phyloP scores from a whole-genome alignment of 2,888 invertebrate genomes.

The Nasonovia ribisnigri region DNA sequence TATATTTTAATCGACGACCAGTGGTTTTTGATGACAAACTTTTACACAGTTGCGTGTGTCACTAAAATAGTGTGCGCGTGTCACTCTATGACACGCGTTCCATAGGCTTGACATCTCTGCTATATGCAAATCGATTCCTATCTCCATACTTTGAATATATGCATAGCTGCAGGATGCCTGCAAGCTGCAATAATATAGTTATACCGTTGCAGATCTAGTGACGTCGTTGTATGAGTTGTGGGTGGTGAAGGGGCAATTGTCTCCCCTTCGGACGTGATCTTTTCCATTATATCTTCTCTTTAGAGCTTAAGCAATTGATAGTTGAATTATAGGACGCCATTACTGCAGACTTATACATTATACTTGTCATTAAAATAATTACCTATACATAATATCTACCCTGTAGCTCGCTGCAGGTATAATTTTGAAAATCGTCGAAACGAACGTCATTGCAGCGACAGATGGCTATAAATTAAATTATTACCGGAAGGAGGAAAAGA shows the following conservation, averaged over 20 bases:
- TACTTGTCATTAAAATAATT: not conserved
- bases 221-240: not conserved
- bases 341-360: not conserved
- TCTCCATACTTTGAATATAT: not conserved
- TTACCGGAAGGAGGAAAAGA: not conserved
- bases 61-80: too few species aligned
- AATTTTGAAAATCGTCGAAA: not conserved
- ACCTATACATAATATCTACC: not conserved
- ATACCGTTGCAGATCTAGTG: not conserved
- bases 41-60: too few species aligned
- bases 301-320: not conserved
- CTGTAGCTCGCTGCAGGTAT: not conserved
- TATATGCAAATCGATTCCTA: not conserved
- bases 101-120: too few species aligned
- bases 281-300: not conserved
- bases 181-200: not conserved
- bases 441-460: not conserved
- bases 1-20: too few species aligned
- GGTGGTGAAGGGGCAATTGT: not conserved
- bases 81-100: too few species aligned
- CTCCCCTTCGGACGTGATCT: not conserved
- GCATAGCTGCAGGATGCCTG: not conserved
- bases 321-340: not conserved
- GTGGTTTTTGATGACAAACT: too few species aligned
- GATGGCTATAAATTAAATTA: not conserved